Evolutionary conservation across 2,888 invertebrate species (phyloP).

Genomic region (Trichogramma evanescens): DNA sequence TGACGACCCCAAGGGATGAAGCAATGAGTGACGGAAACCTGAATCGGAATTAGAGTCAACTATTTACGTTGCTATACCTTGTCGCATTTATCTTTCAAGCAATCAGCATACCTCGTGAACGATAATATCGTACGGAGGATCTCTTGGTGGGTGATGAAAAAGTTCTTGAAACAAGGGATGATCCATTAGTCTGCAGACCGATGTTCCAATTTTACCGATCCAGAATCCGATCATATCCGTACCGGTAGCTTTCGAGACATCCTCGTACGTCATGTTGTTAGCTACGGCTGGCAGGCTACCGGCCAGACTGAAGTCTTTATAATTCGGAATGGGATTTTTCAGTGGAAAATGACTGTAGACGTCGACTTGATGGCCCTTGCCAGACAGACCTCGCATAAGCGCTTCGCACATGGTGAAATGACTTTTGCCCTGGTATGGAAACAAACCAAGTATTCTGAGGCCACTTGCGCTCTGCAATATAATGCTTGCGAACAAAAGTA

Average conservation of each 20-base stretch:
- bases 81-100: not conserved
- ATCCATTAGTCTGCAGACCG: constrained; percentile 14
- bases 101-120: constrained; percentile 24
- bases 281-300: constrained; percentile 19
- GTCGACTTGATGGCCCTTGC: constrained; percentile 29
- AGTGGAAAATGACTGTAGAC: constrained; percentile 30
- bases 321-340: constrained; percentile 26
- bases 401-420: constrained; percentile 47
- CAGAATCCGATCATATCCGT: not conserved
- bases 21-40: not conserved
- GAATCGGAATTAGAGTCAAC: not conserved
- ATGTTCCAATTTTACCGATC: not conserved
- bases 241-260: not conserved
- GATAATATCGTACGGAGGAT: constrained; percentile 26
- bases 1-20: not conserved
- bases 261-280: constrained; percentile 23
- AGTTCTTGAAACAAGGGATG: constrained; percentile 22
- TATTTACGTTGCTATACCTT: not conserved
- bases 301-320: constrained; percentile 24
- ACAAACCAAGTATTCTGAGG: constrained; percentile 43
- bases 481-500: too few relatives aligned
- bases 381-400: constrained; percentile 44
- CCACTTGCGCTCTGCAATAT: too few relatives aligned
- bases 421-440: constrained; percentile 46
- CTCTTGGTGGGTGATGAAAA: constrained; percentile 22